phyloP scores from a whole-genome alignment of 1,140 invertebrate genomes.

The Drosophila oshimai region DNA sequence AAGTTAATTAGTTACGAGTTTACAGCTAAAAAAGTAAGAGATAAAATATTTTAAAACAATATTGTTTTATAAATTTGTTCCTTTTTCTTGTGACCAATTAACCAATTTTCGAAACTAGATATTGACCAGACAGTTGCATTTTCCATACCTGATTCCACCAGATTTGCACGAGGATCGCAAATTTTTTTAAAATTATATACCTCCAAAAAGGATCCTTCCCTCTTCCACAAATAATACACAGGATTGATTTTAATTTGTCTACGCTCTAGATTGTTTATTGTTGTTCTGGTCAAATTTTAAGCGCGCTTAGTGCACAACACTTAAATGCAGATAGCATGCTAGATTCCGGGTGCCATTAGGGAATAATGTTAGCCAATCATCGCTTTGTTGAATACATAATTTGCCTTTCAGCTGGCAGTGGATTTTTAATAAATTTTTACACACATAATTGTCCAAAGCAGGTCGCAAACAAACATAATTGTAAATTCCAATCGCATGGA shows the following conservation, averaged over 20 bases:
- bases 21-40: no score
- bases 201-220: no score
- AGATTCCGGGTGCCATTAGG: slow-evolving; percentile 17
- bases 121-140: no score
- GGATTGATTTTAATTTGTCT: not conserved
- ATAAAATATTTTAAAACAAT: no score
- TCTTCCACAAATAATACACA: not conserved
- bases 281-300: slow-evolving; percentile 16
- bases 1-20: no score
- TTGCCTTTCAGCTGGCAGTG: slow-evolving; percentile 72
- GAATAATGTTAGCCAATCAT: slow-evolving; percentile 7
- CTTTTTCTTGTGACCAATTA: no score
- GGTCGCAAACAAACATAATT: slow-evolving; percentile 19
- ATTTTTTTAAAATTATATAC: no score
- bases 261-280: slow-evolving; percentile 30
- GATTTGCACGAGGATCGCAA: no score
- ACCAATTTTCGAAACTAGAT: no score
- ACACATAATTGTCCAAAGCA: slow-evolving; percentile 17
- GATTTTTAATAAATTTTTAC: slow-evolving; percentile 42
- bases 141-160: no score
- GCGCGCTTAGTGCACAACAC: slow-evolving; percentile 35
- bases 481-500: slow-evolving; percentile 25
- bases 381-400: slow-evolving; percentile 25
- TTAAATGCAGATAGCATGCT: slow-evolving; percentile 49
- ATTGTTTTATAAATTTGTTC: no score